Base-by-base conservation (phyloP, 2,888 invertebrate species). In the Papilio protenor region DNA sequence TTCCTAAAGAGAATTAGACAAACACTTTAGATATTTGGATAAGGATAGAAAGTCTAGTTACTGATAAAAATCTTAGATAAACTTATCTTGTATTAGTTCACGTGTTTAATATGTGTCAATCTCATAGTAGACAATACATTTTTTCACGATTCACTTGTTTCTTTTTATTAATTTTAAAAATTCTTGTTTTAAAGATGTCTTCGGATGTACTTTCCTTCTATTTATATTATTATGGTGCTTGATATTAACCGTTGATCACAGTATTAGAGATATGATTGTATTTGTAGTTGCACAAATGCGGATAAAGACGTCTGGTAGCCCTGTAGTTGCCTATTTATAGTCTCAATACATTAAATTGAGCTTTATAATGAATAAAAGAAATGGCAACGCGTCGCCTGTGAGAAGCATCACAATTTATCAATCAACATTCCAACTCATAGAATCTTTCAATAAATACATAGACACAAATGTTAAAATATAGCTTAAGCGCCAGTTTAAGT, bases 361-460 rank as follows among this genome's bases (percentile, higher is more conserved):
- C 18, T 70, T 21, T 27, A 49, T 77, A 66, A 77, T 75, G 74
- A 61, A 77, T 74, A 75, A 77, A 77, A 77, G 73, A 77, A 77
- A 73, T 73, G 64, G 55, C 73, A 66, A 52, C 52, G 59, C n/a
- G 45, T 14, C 18, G 49, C n/a, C 40, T 70, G 77, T 49, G 71
- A 52, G 18, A 27, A 18, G 74, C 74, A 74, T 75, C 47, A 16
- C 59, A 74, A 77, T 75, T 33, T 52, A 33, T 40, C 27, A 73
- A 66, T 75, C 33, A 52, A 66, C 73, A 77, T 73, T 73, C 73
- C 73, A 45, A 73, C 27, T 55, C 52, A 55, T 55, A 66, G 64
- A 55, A 57, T 45, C 49, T 57, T 72, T 55, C 27, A 52, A 72
- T 45, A 69, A n/a, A 45, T n/a, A n/a, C n/a, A n/a, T 69, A 45